These are phyloP conservation scores for Pseudomyrmex sp. DNA, from an alignment of 1,140 invertebrate genomes.

Conservation along the genomic window DNA sequence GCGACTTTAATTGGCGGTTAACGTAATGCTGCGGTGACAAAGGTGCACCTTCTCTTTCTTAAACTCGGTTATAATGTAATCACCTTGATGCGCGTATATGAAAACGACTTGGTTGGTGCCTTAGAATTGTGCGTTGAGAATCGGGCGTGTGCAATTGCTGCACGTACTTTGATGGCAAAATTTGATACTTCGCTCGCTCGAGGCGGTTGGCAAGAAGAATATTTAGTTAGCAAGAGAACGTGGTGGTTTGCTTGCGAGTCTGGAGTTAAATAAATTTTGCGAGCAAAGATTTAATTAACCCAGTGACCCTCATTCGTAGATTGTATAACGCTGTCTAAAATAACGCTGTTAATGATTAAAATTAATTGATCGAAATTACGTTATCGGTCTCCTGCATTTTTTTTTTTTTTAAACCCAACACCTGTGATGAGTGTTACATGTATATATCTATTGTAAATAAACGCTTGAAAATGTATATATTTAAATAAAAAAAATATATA, in stretches of 20 bases:
- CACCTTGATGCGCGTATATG: constrained; percentile 34
- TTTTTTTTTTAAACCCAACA: no score
- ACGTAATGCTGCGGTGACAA: constrained; percentile 62
- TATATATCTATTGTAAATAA: no score
- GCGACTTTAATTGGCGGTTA: constrained; percentile 67
- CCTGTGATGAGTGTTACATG: no score
- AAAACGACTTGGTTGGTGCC: constrained; percentile 16
- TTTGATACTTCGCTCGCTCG: background rate
- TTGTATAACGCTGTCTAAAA: no score
- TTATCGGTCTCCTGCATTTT: background rate
- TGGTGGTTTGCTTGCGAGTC: no score
- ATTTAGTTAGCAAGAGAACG: no score
- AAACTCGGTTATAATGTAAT: constrained; percentile 38
- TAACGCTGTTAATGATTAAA: no score
- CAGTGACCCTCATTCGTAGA: no score
- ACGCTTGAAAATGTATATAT: no score
- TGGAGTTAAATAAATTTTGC: no score
- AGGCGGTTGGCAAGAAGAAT: background rate
- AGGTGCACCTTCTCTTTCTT: constrained; percentile 23
- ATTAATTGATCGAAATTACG: background rate
- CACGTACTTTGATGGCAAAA: background rate
- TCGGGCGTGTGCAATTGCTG: background rate
- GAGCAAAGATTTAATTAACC: no score
- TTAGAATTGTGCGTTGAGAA: constrained; percentile 17
- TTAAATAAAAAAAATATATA: background rate